Evolutionary conservation across 2,113 vertebrate genomes (phyloP).

Genomic region (Cheilinus undulatus): DNA sequence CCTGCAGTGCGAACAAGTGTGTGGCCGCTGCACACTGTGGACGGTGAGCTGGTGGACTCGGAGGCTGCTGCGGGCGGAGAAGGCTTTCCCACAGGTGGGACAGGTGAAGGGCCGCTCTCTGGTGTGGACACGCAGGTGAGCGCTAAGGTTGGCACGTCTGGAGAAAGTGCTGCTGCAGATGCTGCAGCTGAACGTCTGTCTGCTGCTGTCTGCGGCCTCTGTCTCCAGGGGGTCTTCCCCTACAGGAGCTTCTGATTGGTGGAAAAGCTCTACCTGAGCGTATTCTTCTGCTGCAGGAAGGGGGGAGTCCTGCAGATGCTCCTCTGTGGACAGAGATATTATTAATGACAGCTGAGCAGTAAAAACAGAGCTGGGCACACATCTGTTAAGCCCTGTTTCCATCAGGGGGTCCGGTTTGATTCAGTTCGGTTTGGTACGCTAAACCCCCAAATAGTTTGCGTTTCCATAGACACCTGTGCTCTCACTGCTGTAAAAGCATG

Average conservation of each 20-base stretch:
- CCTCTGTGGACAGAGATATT: background rate
- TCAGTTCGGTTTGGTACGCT: no score
- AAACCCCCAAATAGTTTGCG: no score
- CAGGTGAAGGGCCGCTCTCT: conserved; percentile 44
- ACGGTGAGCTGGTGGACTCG: conserved; percentile 8
- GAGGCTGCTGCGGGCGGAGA: conserved; percentile 29
- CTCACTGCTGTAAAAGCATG: no score
- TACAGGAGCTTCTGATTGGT: background rate
- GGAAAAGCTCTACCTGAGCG: background rate
- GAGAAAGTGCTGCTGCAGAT: conserved; percentile 32
- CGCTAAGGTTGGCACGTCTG: conserved; percentile 22
- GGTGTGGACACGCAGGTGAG: conserved; percentile 29
- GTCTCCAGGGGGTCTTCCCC: background rate
- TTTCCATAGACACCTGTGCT: no score
- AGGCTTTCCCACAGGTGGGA: conserved; percentile 18
- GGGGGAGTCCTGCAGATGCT: background rate
- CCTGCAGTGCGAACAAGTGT: conserved; percentile 27
- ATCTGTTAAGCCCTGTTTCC: no score
- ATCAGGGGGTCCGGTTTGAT: no score
- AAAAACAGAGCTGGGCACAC: no score
- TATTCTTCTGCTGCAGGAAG: background rate
- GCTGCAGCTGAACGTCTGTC: conserved; percentile 17
- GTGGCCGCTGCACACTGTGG: background rate
- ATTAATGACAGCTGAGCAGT: background rate
- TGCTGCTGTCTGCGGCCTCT: background rate